Evolutionary conservation across 1,140 invertebrate species (phyloP).

Genomic region (Forficula auricularia): DNA sequence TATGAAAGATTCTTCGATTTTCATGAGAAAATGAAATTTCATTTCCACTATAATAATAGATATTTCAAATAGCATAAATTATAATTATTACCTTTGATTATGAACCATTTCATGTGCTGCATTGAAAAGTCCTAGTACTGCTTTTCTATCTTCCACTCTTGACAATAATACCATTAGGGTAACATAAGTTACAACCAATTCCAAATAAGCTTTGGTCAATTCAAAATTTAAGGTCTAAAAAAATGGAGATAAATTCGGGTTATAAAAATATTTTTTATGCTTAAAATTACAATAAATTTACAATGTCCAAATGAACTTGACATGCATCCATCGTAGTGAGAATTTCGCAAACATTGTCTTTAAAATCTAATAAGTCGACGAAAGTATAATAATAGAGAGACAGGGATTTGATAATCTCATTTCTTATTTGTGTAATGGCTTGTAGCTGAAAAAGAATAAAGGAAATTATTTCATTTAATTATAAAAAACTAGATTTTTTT

Average conservation of each 20-base stretch:
- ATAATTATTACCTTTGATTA: conserved; percentile 55
- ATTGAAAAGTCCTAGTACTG: conserved; percentile 91
- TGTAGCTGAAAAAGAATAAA: conserved; percentile 38
- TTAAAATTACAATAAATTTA: conserved; percentile 24
- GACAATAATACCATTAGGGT: conserved; percentile 92
- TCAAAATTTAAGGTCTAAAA: conserved; percentile 81
- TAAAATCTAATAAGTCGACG: conserved; percentile 96
- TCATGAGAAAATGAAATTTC: too few relatives aligned
- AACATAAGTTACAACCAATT: conserved; percentile 84
- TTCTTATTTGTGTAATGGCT: conserved; percentile 63
- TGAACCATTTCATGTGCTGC: conserved; percentile 93
- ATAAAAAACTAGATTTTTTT: too few relatives aligned
- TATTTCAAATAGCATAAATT: too few relatives aligned
- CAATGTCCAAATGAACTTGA: conserved; percentile 84
- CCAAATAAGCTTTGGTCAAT: conserved; percentile 86
- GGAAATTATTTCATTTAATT: conserved; percentile 5
- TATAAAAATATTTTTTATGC: too few relatives aligned
- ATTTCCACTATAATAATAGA: too few relatives aligned
- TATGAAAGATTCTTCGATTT: too few relatives aligned
- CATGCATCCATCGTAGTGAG: conserved; percentile 96
- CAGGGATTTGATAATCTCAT: conserved; percentile 90
- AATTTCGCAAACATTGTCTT: conserved; percentile 93
- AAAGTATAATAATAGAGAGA: conserved; percentile 98
- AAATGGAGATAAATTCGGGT: too few relatives aligned
- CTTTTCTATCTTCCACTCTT: conserved; percentile 91